These are phyloP conservation scores for Vanessa tameamea DNA, from an alignment of 1,140 invertebrate genomes.

Conservation along the genomic window DNA sequence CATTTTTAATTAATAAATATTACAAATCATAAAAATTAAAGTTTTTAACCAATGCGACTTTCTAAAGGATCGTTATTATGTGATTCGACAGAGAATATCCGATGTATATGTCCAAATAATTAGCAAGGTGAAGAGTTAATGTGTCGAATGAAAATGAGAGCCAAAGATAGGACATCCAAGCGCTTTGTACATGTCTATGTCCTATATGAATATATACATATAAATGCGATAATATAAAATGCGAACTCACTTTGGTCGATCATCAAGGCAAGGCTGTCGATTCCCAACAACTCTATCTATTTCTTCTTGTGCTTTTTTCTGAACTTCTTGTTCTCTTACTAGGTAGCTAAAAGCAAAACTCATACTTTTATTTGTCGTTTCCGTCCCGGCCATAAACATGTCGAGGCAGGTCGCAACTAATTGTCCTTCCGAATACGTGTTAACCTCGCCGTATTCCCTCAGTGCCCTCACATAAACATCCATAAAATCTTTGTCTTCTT, in stretches of 20 bases:
- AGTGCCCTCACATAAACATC: slow-evolving; percentile 89
- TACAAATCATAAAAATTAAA: not conserved
- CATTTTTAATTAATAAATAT: not conserved
- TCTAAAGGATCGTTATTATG: too few species aligned
- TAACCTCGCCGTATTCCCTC: slow-evolving; percentile 78
- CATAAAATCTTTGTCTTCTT: slow-evolving; percentile 89
- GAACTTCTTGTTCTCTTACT: slow-evolving; percentile 88
- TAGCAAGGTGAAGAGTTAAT: not conserved
- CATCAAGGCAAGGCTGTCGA: slow-evolving; percentile 84
- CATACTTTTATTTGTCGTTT: slow-evolving; percentile 90
- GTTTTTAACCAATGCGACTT: too few species aligned
- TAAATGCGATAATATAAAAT: not conserved
- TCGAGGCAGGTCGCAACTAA: slow-evolving; percentile 89
- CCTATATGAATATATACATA: too few species aligned
- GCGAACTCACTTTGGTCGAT: slow-evolving; percentile 84
- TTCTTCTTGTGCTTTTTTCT: slow-evolving; percentile 89
- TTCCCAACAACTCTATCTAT: slow-evolving; percentile 89
- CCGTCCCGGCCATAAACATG: slow-evolving; percentile 91
- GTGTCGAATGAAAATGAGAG: too few species aligned
- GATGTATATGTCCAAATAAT: not conserved
- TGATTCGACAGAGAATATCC: too few species aligned
- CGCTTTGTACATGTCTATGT: too few species aligned
- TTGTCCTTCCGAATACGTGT: slow-evolving; percentile 84
- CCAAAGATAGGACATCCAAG: too few species aligned
- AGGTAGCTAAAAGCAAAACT: slow-evolving; percentile 90